A percentile compares a stretch with the other conserved stretches of the same genome.
Conservation (phyloP, 2,113 vertebrate species). For the Thinocorus orbignyianus region DNA sequence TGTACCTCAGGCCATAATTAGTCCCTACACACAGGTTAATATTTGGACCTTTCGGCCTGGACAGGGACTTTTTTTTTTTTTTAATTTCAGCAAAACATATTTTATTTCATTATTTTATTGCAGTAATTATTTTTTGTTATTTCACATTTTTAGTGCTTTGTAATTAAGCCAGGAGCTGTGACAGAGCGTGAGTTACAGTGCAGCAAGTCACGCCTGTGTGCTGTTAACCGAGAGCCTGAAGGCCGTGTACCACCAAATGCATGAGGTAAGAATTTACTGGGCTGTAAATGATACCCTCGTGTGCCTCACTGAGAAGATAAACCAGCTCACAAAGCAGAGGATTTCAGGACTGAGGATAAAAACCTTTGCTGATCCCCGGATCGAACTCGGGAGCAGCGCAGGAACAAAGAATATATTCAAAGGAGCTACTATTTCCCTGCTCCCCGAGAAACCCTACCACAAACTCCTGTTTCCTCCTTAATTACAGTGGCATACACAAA, state of each 20-base stretch:
- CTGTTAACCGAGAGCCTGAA: neutral
- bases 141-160: slow-evolving; percentile 39
- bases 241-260: neutral
- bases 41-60: neutral
- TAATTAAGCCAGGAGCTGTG: slow-evolving; percentile 38
- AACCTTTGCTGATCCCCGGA: neutral
- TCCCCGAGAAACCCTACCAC: neutral
- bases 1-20: neutral
- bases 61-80: neutral
- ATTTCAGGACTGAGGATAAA: neutral
- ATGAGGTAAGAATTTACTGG: neutral
- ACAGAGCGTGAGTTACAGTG: neutral
- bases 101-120: slow-evolving; percentile 36
- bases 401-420: neutral
- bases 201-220: neutral
- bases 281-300: slow-evolving; percentile 24
- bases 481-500: neutral
- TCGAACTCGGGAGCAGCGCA: neutral
- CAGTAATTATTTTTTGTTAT: slow-evolving; percentile 44
- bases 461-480: neutral
- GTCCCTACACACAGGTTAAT: neutral
- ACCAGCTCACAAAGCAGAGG: neutral
- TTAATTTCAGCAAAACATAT: neutral
- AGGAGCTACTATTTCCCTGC: neutral
- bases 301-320: slow-evolving; percentile 7